Percentiles rank a stretch among this genome's conserved stretches.
Conservation (phyloP, 2,113 vertebrate genomes). For the Zosterops lateralis region DNA sequence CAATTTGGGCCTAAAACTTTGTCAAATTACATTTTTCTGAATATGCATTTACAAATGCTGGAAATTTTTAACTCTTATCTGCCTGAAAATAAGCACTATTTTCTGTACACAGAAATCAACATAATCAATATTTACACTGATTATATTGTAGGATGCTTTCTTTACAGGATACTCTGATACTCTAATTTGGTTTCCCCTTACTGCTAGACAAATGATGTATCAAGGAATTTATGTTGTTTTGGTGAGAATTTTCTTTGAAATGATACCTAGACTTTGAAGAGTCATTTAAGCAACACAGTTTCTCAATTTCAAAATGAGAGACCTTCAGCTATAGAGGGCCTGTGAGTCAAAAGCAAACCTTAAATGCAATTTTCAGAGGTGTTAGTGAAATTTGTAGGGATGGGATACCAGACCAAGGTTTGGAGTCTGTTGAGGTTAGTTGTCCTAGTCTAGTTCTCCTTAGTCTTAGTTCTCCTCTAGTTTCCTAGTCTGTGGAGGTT, state of each 20-base stretch:
- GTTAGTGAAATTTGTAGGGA: background rate
- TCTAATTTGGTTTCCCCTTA: background rate
- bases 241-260: background rate
- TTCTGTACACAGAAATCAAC: background rate
- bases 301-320: background rate
- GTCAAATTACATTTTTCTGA: background rate
- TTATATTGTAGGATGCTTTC: background rate
- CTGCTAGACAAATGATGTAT: background rate
- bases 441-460: too few relatives aligned
- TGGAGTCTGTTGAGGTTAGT: background rate
- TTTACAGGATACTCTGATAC: background rate
- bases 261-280: background rate
- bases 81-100: background rate
- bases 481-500: too few relatives aligned
- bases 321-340: background rate
- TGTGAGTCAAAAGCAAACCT: background rate
- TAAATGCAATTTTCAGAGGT: background rate
- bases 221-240: background rate
- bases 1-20: background rate
- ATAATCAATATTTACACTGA: background rate
- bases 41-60: background rate
- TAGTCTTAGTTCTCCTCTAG: too few relatives aligned
- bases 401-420: background rate
- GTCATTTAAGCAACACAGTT: background rate
- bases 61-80: background rate